Conservation (phyloP, 2,888 invertebrate genomes). For the Chrysolina americana region DNA sequence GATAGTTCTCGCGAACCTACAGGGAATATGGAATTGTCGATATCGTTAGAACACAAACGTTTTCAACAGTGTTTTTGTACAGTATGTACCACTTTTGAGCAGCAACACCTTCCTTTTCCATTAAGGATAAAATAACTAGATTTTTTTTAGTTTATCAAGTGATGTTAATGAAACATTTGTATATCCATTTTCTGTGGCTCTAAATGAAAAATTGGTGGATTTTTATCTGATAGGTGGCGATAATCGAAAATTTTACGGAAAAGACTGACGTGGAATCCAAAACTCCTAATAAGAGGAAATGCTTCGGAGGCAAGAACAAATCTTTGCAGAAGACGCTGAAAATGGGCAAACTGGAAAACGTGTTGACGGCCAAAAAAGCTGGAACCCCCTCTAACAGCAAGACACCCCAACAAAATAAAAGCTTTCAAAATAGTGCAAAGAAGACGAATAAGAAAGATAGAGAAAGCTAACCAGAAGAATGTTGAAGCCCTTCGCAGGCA, state of each 20-base stretch:
- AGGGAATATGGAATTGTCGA: not conserved
- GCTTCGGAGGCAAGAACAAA: slow-evolving; percentile 29
- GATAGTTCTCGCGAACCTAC: not conserved
- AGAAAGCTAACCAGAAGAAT: slow-evolving; percentile 26
- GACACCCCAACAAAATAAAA: slow-evolving; percentile 26
- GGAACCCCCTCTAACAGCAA: slow-evolving; percentile 32
- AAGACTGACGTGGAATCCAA: slow-evolving; percentile 41
- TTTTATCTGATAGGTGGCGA: too few relatives aligned
- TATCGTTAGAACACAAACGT: too few relatives aligned
- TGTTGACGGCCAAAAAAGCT: slow-evolving; percentile 18
- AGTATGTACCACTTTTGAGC: too few relatives aligned
- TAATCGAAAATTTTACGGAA: too few relatives aligned
- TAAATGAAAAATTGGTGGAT: too few relatives aligned
- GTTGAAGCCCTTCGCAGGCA: slow-evolving; percentile 34
- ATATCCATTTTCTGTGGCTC: too few relatives aligned
- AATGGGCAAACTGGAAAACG: slow-evolving; percentile 39
- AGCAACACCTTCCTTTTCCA: too few relatives aligned
- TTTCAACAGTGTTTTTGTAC: too few relatives aligned
- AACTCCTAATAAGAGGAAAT: slow-evolving; percentile 40
- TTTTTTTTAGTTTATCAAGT: too few relatives aligned
- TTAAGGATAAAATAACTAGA: too few relatives aligned
- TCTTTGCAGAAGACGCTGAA: slow-evolving; percentile 24
- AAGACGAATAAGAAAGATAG: slow-evolving; percentile 25
- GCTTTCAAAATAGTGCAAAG: slow-evolving; percentile 17
- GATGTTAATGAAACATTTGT: too few relatives aligned